Conservation (phyloP, 2,888 invertebrate genomes). For the Conus canariensis region DNA sequence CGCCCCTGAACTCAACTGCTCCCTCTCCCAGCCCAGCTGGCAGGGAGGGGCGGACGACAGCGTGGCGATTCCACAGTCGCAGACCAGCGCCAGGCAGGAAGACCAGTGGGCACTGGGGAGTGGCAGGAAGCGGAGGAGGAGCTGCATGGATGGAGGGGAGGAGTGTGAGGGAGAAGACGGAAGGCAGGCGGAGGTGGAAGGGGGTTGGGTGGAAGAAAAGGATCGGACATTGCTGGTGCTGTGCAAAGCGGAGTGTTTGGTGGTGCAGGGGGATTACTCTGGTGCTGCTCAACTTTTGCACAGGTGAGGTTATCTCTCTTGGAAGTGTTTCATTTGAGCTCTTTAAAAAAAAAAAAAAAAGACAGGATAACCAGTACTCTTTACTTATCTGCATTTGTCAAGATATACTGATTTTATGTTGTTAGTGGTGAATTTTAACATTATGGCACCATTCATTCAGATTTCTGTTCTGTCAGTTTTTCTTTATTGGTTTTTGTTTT, state of each 20-base stretch:
- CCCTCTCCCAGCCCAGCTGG: background rate
- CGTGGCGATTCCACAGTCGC: background rate
- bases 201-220: conserved; percentile 28
- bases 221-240: conserved; percentile 32
- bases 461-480: background rate
- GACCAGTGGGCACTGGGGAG: background rate
- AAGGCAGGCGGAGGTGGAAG: background rate
- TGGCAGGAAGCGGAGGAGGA: background rate
- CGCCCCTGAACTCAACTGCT: background rate
- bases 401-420: no score
- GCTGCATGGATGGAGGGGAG: background rate
- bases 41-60: background rate
- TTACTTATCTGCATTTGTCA: no score
- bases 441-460: no score
- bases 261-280: conserved; percentile 23
- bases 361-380: no score
- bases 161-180: conserved; percentile 12
- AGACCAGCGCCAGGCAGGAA: no score
- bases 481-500: background rate
- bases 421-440: no score
- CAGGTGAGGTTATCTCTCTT: conserved; percentile 28
- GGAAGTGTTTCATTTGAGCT: background rate
- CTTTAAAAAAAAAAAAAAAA: background rate
- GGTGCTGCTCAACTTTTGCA: conserved; percentile 2
- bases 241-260: conserved; percentile 41